A percentile compares a stretch with the other conserved stretches of the same genome.
Conservation (phyloP, 2,113 vertebrate species). For the Australoheros scitulus region DNA sequence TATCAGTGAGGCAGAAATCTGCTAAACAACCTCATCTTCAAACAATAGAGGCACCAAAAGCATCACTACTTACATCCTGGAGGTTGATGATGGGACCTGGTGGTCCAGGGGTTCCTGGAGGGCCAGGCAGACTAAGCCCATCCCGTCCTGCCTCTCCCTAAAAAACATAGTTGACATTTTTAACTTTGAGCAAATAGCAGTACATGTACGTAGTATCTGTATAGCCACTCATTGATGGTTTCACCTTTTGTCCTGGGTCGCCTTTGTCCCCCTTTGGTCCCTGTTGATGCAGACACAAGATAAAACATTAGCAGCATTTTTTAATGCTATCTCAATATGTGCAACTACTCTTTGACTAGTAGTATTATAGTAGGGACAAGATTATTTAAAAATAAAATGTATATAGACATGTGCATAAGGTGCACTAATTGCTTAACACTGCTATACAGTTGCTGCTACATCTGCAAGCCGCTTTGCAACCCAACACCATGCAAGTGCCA, state of each 20-base stretch:
- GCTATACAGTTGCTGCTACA: background rate
- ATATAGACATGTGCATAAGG: too few relatives aligned
- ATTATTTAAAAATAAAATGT: background rate
- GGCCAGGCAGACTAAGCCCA: constrained; percentile 82
- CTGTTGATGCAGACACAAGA: constrained; percentile 66
- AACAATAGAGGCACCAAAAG: background rate
- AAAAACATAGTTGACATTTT: constrained; percentile 10
- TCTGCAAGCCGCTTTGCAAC: background rate
- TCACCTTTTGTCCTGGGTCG: constrained; percentile 87
- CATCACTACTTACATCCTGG: constrained; percentile 81
- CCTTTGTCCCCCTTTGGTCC: constrained; percentile 87
- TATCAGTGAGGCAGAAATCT: background rate
- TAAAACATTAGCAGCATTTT: background rate
- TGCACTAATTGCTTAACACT: background rate
- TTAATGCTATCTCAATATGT: background rate
- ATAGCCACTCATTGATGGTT: background rate
- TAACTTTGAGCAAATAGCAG: background rate
- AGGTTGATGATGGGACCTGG: constrained; percentile 83
- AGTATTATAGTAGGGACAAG: background rate
- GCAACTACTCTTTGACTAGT: fast-evolving
- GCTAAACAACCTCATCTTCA: background rate
- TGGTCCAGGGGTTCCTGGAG: constrained; percentile 88
- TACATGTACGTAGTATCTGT: background rate
- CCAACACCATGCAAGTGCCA: background rate
- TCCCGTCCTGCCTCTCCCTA: constrained; percentile 88